Evolutionary conservation across 2,113 vertebrate species (phyloP).

Genomic region (Cromileptes altivelis): DNA sequence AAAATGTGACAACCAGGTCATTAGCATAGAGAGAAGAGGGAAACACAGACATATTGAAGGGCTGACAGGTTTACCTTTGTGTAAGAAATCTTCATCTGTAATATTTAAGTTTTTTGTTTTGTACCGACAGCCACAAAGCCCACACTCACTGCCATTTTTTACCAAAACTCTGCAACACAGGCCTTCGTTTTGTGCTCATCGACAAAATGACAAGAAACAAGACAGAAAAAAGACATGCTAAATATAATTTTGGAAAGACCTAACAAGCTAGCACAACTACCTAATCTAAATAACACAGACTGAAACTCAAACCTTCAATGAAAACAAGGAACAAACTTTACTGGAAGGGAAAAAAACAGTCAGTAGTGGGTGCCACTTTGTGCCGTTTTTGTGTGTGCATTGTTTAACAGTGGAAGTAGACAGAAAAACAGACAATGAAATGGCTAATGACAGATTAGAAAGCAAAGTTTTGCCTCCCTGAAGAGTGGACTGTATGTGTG

Average conservation of each 20-base stretch:
- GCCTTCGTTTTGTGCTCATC: background rate
- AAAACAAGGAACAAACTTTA: background rate
- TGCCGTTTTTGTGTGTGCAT: too few relatives aligned
- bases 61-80: background rate
- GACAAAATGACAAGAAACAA: too few relatives aligned
- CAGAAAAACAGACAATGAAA: constrained; percentile 4
- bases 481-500: background rate
- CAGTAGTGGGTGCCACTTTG: background rate
- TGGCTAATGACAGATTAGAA: background rate
- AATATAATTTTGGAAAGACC: background rate
- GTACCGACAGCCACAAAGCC: background rate
- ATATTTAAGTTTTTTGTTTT: background rate
- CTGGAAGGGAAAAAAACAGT: too few relatives aligned
- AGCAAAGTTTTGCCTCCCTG: background rate
- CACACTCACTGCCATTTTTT: background rate
- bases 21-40: background rate
- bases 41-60: background rate
- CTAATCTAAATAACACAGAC: background rate
- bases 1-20: constrained; percentile 26
- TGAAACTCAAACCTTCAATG: background rate
- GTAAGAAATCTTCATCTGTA: background rate
- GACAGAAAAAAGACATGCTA: too few relatives aligned
- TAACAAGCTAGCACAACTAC: background rate
- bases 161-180: background rate
- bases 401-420: background rate